Conservation (phyloP, 92 coral and sea anemone genomes). For the Nematostella vectensis region DNA sequence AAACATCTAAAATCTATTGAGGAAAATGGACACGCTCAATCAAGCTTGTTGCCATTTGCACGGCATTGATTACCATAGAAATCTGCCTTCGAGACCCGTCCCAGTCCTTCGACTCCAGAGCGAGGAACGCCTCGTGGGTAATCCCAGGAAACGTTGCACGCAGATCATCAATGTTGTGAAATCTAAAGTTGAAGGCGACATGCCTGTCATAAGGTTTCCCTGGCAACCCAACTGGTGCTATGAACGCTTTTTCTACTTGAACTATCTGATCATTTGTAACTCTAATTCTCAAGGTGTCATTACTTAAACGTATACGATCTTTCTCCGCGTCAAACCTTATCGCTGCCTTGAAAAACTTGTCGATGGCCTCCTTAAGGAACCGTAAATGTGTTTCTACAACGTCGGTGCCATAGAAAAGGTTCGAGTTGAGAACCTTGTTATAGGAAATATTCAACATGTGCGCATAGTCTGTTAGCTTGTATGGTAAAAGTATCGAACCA, state of each 20-base stretch:
- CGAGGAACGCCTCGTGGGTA: slow-evolving; percentile 50
- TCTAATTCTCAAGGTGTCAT: slow-evolving; percentile 42
- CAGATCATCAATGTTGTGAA: slow-evolving; percentile 33
- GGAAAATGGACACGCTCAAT: too few relatives aligned
- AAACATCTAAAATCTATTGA: too few relatives aligned
- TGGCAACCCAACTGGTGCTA: slow-evolving; percentile 70
- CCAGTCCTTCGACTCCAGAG: slow-evolving; percentile 72
- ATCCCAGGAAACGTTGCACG: slow-evolving; percentile 84
- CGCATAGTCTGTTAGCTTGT: slow-evolving; percentile 54
- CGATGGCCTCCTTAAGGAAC: slow-evolving; percentile 49
- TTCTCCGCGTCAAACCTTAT: slow-evolving; percentile 32
- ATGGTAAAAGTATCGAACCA: slow-evolving; percentile 68
- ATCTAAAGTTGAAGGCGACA: slow-evolving; percentile 79
- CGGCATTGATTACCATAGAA: slow-evolving; percentile 61
- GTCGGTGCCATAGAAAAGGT: slow-evolving; percentile 21
- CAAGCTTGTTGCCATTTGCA: slow-evolving; percentile 50
- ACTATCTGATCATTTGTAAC: slow-evolving; percentile 76
- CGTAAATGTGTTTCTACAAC: slow-evolving; percentile 32
- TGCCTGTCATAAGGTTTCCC: slow-evolving; percentile 70
- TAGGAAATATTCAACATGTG: slow-evolving; percentile 45
- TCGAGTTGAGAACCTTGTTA: slow-evolving; percentile 31
- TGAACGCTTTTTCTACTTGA: slow-evolving; percentile 77
- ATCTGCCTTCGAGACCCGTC: slow-evolving; percentile 52
- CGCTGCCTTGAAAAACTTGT: slow-evolving; percentile 41
- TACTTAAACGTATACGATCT: slow-evolving; percentile 12